These are phyloP conservation scores for Microcaecilia unicolor DNA, from an alignment of 2,797 vertebrate genomes.

Conservation along the genomic window DNA sequence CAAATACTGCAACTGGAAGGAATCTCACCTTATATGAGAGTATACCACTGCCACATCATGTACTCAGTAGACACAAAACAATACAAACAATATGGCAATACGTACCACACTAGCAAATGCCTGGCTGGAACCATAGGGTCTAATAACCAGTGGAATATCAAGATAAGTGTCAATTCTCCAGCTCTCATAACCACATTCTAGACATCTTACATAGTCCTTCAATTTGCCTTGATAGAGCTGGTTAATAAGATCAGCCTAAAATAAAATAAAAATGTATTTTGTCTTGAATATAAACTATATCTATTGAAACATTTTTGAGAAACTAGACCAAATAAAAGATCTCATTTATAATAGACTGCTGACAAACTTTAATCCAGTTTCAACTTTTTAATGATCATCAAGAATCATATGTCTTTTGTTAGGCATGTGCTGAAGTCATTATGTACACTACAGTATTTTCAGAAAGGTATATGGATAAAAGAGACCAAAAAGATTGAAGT, in stretches of 20 bases:
- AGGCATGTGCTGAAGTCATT: no score
- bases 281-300: no score
- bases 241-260: constrained; percentile 96
- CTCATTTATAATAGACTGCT: no score
- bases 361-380: no score
- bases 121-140: constrained; percentile 94
- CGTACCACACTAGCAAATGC: constrained; percentile 95
- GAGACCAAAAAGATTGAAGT: no score
- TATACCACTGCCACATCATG: constrained; percentile 48
- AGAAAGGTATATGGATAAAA: no score
- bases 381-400: no score
- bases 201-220: constrained; percentile 95
- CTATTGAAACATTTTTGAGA: no score
- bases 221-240: constrained; percentile 97
- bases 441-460: no score
- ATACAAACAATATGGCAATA: constrained; percentile 44
- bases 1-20: constrained; percentile 60
- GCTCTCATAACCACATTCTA: constrained; percentile 96
- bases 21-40: constrained; percentile 50
- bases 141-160: constrained; percentile 96
- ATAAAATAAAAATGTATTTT: constrained; percentile 20
- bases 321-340: no score
- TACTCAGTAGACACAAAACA: constrained; percentile 50
- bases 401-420: no score
- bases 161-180: constrained; percentile 96